These are phyloP conservation scores for Xestobium rufovillosum DNA, from an alignment of 2,888 invertebrate genomes.

Conservation along the genomic window DNA sequence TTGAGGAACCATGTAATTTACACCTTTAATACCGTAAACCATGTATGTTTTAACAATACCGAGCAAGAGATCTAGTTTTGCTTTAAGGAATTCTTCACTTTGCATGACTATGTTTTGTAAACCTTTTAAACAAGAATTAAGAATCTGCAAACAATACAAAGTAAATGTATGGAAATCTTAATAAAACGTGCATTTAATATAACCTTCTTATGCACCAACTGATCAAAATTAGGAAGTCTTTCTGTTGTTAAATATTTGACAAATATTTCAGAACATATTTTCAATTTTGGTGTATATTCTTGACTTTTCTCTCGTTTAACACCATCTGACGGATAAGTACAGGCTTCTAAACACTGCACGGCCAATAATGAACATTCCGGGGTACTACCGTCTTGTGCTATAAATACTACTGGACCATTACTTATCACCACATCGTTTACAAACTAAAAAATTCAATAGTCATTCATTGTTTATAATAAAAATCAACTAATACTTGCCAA, in stretches of 20 bases:
- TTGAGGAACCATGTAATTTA: slow-evolving; percentile 45
- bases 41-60: slow-evolving; percentile 53
- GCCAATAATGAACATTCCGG: slow-evolving; percentile 27
- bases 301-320: slow-evolving; percentile 12
- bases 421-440: slow-evolving; percentile 20
- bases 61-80: slow-evolving; percentile 47
- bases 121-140: slow-evolving; percentile 41
- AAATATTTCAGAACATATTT: slow-evolving; percentile 41
- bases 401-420: slow-evolving; percentile 18
- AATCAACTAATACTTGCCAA: slow-evolving; percentile 20
- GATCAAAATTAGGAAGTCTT: slow-evolving; percentile 39
- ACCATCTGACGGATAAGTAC: slow-evolving; percentile 23
- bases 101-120: slow-evolving; percentile 37
- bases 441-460: slow-evolving; percentile 5
- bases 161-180: neutral
- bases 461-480: slow-evolving; percentile 9
- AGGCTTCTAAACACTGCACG: slow-evolving; percentile 37
- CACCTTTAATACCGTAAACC: slow-evolving; percentile 45
- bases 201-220: slow-evolving; percentile 49
- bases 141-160: slow-evolving; percentile 39
- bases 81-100: slow-evolving; percentile 33
- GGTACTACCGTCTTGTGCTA: slow-evolving; percentile 12
- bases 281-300: slow-evolving; percentile 25
- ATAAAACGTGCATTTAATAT: slow-evolving; percentile 17
- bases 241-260: slow-evolving; percentile 42